Base-by-base conservation (phyloP, 2,113 vertebrate species). In the Takifugu flavidus region DNA sequence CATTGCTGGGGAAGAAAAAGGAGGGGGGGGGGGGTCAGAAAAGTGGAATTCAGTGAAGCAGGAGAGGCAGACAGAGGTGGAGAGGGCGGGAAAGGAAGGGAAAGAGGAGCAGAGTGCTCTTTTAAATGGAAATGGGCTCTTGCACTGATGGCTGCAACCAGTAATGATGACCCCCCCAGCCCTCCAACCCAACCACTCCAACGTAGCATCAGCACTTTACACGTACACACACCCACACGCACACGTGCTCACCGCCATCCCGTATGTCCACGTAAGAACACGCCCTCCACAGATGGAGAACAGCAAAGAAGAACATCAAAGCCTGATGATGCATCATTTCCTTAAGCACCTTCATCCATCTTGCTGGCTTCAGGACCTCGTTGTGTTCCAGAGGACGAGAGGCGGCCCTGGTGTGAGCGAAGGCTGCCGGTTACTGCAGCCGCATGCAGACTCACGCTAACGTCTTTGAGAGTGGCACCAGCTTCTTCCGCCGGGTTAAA, bases 311-410 rank as follows among this genome's bases (percentile, higher is more conserved):
- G 75, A 70, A 68, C n/a, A 25, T 74, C 68, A 70, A 74, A 80
- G 67, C 67, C 71, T 82, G 79, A 86, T 79, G 80, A 86, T 79
- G 74, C 75, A 84, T 80, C 75, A 84, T 86, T 77, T 84, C 82
- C 70, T 76, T 78, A 80, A 84, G 81, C 79, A 83, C 81, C 74
- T 73, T 72, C 29, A 78, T 86, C 79, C 79, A 74, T 86, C 84
- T 79, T 70, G 54, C 53, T 54, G 57, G 56, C 56, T 66, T 69
- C 72, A 47, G 13, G 5, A 11, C 53, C 59, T 68, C 71, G 67
- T 68, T 58, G 49, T 50, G 58, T 67, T 61, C 53, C 34, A 13
- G 53, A 63, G 25, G 39, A 50, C 46, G 64, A 7, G 51, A 44
- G 42, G 27, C 47, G 7, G 8, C 8, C 7, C 34, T 4, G 34